Conservation (phyloP, 2,888 invertebrate species). For the Zonitis immaculata region DNA sequence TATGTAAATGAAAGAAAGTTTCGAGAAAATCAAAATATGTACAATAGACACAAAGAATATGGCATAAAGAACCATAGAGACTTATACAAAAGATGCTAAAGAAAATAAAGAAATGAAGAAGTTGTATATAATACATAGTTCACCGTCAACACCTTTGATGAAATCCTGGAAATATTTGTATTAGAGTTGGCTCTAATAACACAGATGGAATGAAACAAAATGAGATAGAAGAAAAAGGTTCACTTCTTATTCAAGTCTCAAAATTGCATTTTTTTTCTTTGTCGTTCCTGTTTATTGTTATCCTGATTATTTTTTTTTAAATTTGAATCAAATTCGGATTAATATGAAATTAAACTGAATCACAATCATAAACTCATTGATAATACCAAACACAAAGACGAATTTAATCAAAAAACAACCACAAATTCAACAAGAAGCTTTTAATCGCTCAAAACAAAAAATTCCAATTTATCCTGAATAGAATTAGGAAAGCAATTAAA, state of each 20-base stretch:
- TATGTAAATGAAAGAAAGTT: neutral
- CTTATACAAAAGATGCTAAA: neutral
- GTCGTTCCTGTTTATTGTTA: too few relatives aligned
- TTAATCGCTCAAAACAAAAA: constrained; percentile 5
- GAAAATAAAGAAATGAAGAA: neutral
- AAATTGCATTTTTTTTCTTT: too few relatives aligned
- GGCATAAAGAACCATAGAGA: too few relatives aligned
- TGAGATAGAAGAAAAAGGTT: too few relatives aligned
- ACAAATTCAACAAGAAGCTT: neutral
- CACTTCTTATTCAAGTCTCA: too few relatives aligned
- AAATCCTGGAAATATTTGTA: neutral
- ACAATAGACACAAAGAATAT: neutral
- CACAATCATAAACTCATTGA: too few relatives aligned
- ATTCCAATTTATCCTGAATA: constrained; percentile 9
- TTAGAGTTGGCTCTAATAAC: neutral
- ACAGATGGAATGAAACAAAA: neutral
- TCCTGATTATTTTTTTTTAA: too few relatives aligned
- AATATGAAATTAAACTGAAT: too few relatives aligned
- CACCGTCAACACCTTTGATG: neutral
- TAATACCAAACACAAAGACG: neutral
- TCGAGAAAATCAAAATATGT: neutral
- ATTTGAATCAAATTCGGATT: too few relatives aligned
- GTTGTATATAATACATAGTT: neutral
- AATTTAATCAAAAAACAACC: neutral
- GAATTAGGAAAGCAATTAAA: constrained; percentile 15